phyloP scores from a whole-genome alignment of 2,888 invertebrate species.

The Eilema sororculum region DNA sequence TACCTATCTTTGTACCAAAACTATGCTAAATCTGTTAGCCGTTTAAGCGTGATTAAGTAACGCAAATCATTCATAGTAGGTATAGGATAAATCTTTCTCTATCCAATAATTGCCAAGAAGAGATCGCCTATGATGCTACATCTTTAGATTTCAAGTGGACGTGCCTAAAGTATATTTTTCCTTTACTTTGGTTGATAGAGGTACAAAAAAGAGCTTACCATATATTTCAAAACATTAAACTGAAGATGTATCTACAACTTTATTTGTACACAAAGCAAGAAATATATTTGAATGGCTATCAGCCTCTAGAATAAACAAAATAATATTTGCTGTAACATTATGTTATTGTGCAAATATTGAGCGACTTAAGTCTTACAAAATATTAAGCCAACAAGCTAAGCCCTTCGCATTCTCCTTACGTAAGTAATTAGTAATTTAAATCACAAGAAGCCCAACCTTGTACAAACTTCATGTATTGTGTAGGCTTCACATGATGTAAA shows the following conservation, averaged over 20 bases:
- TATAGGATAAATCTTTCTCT: too few species aligned
- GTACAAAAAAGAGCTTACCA: too few species aligned
- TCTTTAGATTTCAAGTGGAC: too few species aligned
- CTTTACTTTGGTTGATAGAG: too few species aligned
- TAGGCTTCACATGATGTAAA: neutral
- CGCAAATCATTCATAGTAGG: too few species aligned
- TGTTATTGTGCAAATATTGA: slow-evolving; percentile 14
- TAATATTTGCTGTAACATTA: slow-evolving; percentile 12
- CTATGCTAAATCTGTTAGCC: too few species aligned
- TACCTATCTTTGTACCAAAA: too few species aligned
- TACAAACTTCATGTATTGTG: neutral
- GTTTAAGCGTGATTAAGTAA: too few species aligned
- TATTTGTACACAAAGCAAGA: neutral
- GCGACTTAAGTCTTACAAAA: slow-evolving; percentile 13
- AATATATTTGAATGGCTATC: neutral
- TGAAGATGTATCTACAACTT: neutral
- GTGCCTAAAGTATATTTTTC: too few species aligned
- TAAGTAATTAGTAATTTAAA: slow-evolving; percentile 8
- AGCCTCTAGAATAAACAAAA: neutral
- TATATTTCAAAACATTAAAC: too few species aligned
- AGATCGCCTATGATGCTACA: too few species aligned
- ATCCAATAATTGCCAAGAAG: too few species aligned
- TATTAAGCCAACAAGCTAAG: slow-evolving; percentile 5
- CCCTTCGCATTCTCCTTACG: neutral
- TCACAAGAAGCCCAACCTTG: neutral